Evolutionary conservation across 2,113 vertebrate genomes (phyloP), one percentile per base, ranked within the genome.

Genomic region (Hiodon tergisus): DNA sequence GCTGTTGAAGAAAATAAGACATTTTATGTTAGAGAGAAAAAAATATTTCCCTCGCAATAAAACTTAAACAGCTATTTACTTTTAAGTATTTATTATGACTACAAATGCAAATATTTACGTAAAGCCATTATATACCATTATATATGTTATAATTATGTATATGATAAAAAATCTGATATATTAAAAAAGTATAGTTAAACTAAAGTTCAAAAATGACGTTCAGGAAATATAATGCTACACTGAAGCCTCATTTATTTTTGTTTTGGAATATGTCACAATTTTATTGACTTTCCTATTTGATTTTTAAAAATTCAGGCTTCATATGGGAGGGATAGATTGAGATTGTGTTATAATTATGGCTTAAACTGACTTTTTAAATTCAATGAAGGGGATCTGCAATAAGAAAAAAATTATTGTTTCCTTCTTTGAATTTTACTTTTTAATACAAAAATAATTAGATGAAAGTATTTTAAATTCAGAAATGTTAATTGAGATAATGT

Each of bases 51-150:
- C 47, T 51, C 65, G 9, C 52, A 54, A 51, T 66, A 67, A 62
- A 50, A 72, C 61, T 65, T 60, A 63, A 54, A 72, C 72, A 53
- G 46, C 17, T 70, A 58, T 63, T 80, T 73, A 65, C n/a, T 73
- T 61, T 31, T 70, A 53, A 72, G 66, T 52, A 70, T 58, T 75
- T 51, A 31, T 31, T 31, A 2, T 31, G 31, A 31, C 31, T 31
- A 31, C 31, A 54, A 63, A 51, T 72, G 61, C 52, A 67, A 4
- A 2, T 47, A 9, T 6, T 31, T 31, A 31, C 31, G 31, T 31
- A 31, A 31, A 31, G 0, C 31, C 31, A 31, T 31, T 31, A 31
- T 31, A 31, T 31, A 31, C 31, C 31, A 31, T 31, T 31, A 31
- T 31, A 31, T 31, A 31, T 31, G 31, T 0, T 31, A 31, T 31